phyloP scores from a whole-genome alignment of 2,113 vertebrate genomes.

The Lophochroa leadbeateri region DNA sequence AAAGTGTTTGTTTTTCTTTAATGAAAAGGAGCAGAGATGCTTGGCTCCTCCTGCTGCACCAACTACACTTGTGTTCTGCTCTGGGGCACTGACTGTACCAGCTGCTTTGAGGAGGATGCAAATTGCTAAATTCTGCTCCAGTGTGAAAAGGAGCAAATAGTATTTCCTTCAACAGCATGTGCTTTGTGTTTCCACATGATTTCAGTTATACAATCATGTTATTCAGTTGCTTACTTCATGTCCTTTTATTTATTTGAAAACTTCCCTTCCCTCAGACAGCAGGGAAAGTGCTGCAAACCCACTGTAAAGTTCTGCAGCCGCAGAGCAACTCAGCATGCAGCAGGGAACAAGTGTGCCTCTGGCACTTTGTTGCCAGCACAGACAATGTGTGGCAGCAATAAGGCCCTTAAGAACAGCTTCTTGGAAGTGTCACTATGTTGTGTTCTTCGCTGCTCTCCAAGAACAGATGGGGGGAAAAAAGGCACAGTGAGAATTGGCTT shows the following conservation, averaged over 20 bases:
- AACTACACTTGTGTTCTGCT: background rate
- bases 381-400: background rate
- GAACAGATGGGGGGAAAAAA: background rate
- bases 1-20: background rate
- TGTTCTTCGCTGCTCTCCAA: background rate
- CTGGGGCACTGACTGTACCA: background rate
- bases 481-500: background rate
- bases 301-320: background rate
- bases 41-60: background rate
- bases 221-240: background rate
- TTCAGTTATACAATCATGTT: background rate
- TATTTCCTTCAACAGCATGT: background rate
- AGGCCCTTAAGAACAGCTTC: background rate
- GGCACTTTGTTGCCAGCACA: background rate
- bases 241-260: constrained; percentile 31
- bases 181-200: background rate
- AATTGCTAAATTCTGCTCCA: background rate
- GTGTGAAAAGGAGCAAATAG: background rate
- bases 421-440: background rate
- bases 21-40: background rate
- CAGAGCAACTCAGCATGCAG: background rate
- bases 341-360: background rate
- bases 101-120: background rate
- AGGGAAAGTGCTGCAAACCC: background rate
- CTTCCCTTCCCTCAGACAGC: background rate